Percentiles rank a stretch among this genome's conserved stretches.
phyloP scores from a whole-genome alignment of 2,888 invertebrate species.

The Chrysina gloriosa region DNA sequence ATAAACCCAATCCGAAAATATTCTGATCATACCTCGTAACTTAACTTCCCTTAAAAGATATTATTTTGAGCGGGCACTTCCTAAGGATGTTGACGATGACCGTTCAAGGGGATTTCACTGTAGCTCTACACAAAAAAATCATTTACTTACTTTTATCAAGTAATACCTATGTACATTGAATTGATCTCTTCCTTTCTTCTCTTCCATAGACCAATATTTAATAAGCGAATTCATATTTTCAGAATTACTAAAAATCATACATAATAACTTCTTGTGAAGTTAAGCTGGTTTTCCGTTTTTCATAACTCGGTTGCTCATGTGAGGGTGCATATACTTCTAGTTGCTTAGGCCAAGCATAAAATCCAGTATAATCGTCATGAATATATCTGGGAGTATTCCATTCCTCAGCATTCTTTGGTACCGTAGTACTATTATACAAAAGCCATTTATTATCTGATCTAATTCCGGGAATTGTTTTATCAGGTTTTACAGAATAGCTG shows the following conservation, averaged over 20 bases:
- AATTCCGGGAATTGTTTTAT: slow-evolving; percentile 66
- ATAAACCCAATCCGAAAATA: too few relatives aligned
- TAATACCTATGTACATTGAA: slow-evolving; percentile 77
- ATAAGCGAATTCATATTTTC: slow-evolving; percentile 78
- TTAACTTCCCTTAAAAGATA: too few relatives aligned
- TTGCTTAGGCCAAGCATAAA: slow-evolving; percentile 68
- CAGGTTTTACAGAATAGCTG: slow-evolving; percentile 31
- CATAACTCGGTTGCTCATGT: slow-evolving; percentile 67
- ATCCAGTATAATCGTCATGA: slow-evolving; percentile 73
- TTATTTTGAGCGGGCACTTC: too few relatives aligned
- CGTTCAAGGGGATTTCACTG: too few relatives aligned
- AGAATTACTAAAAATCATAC: slow-evolving; percentile 74
- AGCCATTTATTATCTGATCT: slow-evolving; percentile 81
- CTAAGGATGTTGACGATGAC: too few relatives aligned
- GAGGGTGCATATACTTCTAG: slow-evolving; percentile 76
- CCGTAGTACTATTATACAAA: slow-evolving; percentile 72
- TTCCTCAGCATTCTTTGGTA: slow-evolving; percentile 73
- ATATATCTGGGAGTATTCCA: slow-evolving; percentile 81
- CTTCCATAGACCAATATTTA: slow-evolving; percentile 81
- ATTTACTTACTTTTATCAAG: slow-evolving; percentile 75
- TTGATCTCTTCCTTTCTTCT: slow-evolving; percentile 86
- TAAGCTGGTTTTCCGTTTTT: slow-evolving; percentile 69
- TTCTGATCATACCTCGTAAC: too few relatives aligned
- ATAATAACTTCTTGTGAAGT: slow-evolving; percentile 75
- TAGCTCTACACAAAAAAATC: not conserved